phyloP scores from a whole-genome alignment of 2,797 vertebrate genomes.

The Podarcis siculus region DNA sequence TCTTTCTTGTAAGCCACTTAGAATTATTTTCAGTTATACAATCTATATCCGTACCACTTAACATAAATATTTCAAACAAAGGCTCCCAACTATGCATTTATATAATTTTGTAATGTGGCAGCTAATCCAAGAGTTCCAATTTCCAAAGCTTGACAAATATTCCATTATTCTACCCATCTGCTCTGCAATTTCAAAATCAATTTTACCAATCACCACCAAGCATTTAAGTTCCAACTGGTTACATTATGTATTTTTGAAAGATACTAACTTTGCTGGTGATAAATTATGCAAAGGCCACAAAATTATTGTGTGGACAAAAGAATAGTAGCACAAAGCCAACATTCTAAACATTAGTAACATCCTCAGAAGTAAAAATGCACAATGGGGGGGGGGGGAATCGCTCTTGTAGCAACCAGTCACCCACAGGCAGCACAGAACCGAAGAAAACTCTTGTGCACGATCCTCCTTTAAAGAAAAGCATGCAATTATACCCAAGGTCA shows the following conservation, averaged over 20 bases:
- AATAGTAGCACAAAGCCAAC: not conserved
- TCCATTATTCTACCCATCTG: not conserved
- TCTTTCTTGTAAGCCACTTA: too few species aligned
- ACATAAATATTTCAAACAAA: not conserved
- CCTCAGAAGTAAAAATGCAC: not conserved
- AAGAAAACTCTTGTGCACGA: not conserved
- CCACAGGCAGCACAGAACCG: not conserved
- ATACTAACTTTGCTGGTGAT: not conserved
- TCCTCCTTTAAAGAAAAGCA: constrained; percentile 11
- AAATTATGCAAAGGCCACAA: not conserved
- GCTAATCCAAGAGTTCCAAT: not conserved
- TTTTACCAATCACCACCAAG: not conserved
- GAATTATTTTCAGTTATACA: not conserved
- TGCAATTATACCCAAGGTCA: constrained; percentile 24
- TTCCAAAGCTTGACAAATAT: not conserved
- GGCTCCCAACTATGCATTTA: not conserved
- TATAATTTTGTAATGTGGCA: not conserved
- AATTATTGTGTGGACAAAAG: not conserved
- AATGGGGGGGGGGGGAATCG: not conserved
- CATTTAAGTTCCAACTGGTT: not conserved
- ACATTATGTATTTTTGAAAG: not conserved
- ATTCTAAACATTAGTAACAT: not conserved
- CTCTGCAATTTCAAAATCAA: constrained; percentile 3
- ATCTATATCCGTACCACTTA: not conserved
- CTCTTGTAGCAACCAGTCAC: not conserved